Conservation (phyloP, 2,113 vertebrate genomes). For the Xiphophorus hellerii region DNA sequence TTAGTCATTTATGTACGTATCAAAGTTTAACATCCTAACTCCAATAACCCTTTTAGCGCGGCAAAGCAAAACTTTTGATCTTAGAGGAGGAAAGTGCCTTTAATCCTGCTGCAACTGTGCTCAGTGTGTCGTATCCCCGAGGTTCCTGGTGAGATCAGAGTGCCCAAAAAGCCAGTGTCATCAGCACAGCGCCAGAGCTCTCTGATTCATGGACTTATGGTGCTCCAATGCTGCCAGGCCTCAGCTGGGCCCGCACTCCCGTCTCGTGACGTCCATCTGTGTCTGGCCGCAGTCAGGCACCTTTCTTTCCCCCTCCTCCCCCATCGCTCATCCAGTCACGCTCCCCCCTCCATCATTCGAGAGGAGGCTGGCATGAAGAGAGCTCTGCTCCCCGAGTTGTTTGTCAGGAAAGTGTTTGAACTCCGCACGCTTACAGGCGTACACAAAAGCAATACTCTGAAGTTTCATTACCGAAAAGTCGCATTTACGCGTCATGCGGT, state of each 20-base stretch:
- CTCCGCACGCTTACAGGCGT: neutral
- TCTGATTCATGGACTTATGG: conserved; percentile 61
- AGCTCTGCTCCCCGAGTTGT: neutral
- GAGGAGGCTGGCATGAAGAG: conserved; percentile 31
- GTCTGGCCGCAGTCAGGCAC: conserved; percentile 57
- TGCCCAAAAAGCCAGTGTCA: conserved; percentile 63
- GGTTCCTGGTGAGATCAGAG: conserved; percentile 55
- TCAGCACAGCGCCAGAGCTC: conserved; percentile 57
- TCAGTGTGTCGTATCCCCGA: conserved; percentile 37
- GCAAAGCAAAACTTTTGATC: conserved; percentile 52
- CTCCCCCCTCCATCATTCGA: conserved; percentile 26
- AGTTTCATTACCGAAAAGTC: neutral
- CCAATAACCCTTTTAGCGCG: conserved; percentile 42
- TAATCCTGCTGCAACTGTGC: conserved; percentile 65
- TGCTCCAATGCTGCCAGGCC: conserved; percentile 45
- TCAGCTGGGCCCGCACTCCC: conserved; percentile 66
- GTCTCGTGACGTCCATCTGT: conserved; percentile 74
- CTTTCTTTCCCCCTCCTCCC: conserved; percentile 20
- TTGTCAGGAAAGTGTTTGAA: conserved; percentile 24
- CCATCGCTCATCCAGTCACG: conserved; percentile 18
- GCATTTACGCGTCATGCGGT: neutral
- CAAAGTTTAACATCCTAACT: conserved; percentile 33
- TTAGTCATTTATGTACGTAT: conserved; percentile 33
- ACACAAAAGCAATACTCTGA: neutral
- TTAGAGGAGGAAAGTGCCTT: conserved; percentile 51